Evolutionary conservation across 2,888 invertebrate species (phyloP), one percentile per base, ranked within the genome.

Genomic region (Enchytraeus crypticus): DNA sequence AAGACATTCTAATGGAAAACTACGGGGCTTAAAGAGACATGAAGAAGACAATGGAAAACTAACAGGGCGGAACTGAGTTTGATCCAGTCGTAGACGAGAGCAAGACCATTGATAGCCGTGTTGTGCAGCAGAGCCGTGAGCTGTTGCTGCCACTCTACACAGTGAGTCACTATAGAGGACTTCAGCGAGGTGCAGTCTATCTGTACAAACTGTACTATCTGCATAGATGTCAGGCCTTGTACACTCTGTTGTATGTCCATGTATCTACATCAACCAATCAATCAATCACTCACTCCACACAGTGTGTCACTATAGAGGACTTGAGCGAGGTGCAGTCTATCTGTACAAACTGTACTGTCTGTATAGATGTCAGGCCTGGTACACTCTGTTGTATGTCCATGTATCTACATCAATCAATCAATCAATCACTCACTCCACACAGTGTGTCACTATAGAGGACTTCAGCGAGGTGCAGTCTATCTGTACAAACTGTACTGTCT

Each of bases 141-240:
- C 71, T 86, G 85, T 18, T 84, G 83, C 79, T 90, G 90, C 92
- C 91, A 92, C 64, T 85, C 82, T 30, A 85, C 82, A 70, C 91
- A 91, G 74, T 88, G 88, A 4, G 85, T 84, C 58, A 89, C 84
- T 54, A 92, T 86, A 0, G 88, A 83, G 68, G 85, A 85, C 77
- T 92, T 92, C 63, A 93, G 77, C 58, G 85, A 83, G 62, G 85
- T 84, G 53, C 88, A 87, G 79, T 90, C 88, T 18, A 92, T 82
- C 47, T 88, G 84, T 30, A 89, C 83, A 74, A 92, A 92, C 75
- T 90, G 86, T 2, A 91, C 86, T 74, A 85, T 85, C 57, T 85
- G 84, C 30, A 88, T 82, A 2, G 88, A 87, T 72, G 91, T 91
- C 75, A 87, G 87, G 62, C 87, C 84, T 73, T 88, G 86, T 0